Base-by-base conservation (phyloP, 92 coral and sea anemone species). In the Phenganax marumi region DNA sequence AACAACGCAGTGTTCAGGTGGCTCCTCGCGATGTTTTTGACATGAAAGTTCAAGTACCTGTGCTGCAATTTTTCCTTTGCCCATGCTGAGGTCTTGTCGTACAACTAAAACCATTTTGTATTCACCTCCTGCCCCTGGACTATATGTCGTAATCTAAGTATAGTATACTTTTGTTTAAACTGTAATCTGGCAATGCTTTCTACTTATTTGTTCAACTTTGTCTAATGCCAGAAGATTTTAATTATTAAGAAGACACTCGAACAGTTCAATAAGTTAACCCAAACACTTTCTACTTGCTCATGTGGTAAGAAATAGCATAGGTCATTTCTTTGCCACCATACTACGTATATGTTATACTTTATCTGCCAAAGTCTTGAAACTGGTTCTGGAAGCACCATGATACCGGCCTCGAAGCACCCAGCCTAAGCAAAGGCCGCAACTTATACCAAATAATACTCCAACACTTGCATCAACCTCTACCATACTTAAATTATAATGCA, bases 1-100 rank as follows among this genome's bases (percentile, higher is more conserved):
- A 47, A 7, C 70, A 66, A 56, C 18, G 12, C 3, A 14, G 24
- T 0, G 63, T 56, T 56, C 4, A 56, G 18, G 63, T 56, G 18
- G 16, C 63, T 56, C 63, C n/a, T n/a, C 25, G 33, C 18, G 11
- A 18, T 7, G 43, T 62, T 62, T 62, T 62, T 62, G 10, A 19
- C 25, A 58, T 23, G 14, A 47, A 12, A 8, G 10, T 50, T 58
- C 74, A 70, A 81, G 52, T 88, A 89, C 97, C 97, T 94, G 98
- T 70, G 98, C 98, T 19, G 98, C 98, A 43, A 94, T 79, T 76
- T 94, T 94, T 19, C 98, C 98, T 74, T 94, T 94, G 22, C 98
- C 97, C 98, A 94, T 94, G n/a, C 98, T 93, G 7, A 94, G 88
- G 76, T 94, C 98, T 48, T 95, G 98, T 43, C 98, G 91, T 7